Conservation (phyloP, 2,113 vertebrate genomes). For the Hystrix cristata region DNA sequence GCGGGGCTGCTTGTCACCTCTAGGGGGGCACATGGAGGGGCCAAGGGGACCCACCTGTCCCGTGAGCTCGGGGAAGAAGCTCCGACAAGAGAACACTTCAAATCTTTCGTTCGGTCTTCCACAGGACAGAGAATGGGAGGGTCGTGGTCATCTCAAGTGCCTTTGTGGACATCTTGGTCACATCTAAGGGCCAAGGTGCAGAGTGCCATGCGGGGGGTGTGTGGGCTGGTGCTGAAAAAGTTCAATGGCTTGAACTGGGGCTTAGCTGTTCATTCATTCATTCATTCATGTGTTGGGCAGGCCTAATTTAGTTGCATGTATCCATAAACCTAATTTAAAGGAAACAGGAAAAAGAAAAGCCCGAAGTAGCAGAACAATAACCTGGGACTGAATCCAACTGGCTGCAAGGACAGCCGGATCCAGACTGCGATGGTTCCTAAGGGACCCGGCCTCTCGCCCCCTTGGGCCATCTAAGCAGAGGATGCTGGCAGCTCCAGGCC, state of each 20-base stretch:
- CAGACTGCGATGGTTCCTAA: fast-evolving
- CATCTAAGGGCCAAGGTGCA: not conserved
- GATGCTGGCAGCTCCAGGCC: not conserved
- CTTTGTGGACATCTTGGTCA: not conserved
- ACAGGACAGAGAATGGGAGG: not conserved
- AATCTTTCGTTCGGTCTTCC: not conserved
- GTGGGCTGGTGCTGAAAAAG: not conserved
- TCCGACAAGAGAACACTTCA: not conserved
- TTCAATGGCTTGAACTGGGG: not conserved
- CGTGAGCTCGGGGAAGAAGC: too few relatives aligned
- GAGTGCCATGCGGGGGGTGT: not conserved
- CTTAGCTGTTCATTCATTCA: not conserved
- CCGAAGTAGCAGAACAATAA: not conserved
- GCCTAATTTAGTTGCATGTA: too few relatives aligned
- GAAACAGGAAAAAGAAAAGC: not conserved
- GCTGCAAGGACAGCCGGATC: not conserved
- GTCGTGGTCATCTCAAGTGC: too few relatives aligned
- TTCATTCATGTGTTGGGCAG: not conserved
- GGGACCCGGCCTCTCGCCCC: too few relatives aligned
- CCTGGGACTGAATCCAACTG: not conserved
- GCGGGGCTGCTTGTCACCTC: not conserved
- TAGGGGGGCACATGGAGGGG: fast-evolving
- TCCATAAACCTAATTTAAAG: not conserved
- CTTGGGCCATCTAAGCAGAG: not conserved
- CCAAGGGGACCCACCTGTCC: fast-evolving